Conservation (phyloP, 2,888 invertebrate species). For the Acanthopleura granulata region DNA sequence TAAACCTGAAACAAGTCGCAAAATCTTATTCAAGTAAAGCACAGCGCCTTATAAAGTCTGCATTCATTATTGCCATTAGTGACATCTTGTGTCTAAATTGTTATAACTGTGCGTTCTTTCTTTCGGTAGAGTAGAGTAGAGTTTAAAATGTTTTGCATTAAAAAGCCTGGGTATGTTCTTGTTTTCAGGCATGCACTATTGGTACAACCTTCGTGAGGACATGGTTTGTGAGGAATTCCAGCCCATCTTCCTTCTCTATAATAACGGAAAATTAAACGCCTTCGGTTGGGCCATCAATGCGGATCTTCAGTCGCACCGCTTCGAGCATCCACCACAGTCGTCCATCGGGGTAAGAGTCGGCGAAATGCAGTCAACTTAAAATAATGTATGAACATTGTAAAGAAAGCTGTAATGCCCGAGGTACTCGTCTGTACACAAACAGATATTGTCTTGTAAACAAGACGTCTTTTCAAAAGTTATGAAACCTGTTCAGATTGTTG, state of each 20-base stretch:
- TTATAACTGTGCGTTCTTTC: no score
- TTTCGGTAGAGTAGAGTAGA: no score
- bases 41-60: no score
- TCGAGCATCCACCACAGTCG: slow-evolving; percentile 37
- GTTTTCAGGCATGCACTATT: slow-evolving; percentile 55
- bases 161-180: no score
- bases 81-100: no score
- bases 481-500: no score
- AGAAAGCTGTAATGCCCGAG: not conserved
- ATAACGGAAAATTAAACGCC: slow-evolving; percentile 54
- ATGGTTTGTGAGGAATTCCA: slow-evolving; percentile 54
- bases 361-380: not conserved
- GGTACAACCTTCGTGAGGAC: slow-evolving; percentile 48
- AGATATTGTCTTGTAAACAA: not conserved
- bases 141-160: no score
- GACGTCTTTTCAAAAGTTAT: not conserved
- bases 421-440: not conserved
- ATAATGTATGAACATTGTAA: no score
- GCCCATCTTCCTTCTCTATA: slow-evolving; percentile 60
- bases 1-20: no score
- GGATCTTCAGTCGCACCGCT: slow-evolving; percentile 27
- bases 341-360: not conserved
- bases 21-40: no score
- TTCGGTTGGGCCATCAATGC: slow-evolving; percentile 54
- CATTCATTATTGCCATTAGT: no score